A percentile compares a stretch with the other conserved stretches of the same genome.
These are phyloP conservation scores for Oxygymnocypris stewartii DNA, from an alignment of 2,113 vertebrate genomes.

Conservation along the genomic window DNA sequence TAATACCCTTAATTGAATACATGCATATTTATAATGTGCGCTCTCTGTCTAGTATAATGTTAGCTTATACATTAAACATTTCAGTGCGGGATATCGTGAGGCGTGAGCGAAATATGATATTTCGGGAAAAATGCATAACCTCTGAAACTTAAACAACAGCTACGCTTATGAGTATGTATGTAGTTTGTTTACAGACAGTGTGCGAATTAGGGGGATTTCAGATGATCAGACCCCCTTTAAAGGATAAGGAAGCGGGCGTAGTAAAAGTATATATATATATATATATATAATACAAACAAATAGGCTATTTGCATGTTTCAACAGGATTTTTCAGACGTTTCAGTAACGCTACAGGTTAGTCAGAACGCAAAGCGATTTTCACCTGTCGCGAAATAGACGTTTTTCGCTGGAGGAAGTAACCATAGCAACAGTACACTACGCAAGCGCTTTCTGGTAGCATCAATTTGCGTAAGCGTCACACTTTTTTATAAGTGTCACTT, in stretches of 20 bases:
- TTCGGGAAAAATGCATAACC: conserved; percentile 62
- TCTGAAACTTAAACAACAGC: no score
- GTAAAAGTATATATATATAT: background rate
- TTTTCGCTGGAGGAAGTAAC: background rate
- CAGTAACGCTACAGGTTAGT: background rate
- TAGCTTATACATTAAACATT: conserved; percentile 82
- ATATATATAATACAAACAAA: background rate
- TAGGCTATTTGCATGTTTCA: background rate
- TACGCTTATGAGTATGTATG: background rate
- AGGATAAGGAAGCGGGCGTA: background rate
- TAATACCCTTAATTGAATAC: conserved; percentile 83
- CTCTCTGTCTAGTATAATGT: conserved; percentile 71
- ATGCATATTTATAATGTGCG: conserved; percentile 81
- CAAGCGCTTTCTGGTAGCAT: background rate
- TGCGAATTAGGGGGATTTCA: background rate
- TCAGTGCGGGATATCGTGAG: conserved; percentile 70
- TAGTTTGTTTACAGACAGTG: background rate
- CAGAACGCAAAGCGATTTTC: background rate
- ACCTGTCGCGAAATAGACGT: background rate
- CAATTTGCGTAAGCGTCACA: background rate
- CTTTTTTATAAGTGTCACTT: background rate
- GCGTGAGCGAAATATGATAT: conserved; percentile 77
- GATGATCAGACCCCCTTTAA: background rate
- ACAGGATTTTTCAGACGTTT: background rate
- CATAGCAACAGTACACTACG: background rate